A percentile compares a stretch with the other conserved stretches of the same genome.
These are phyloP conservation scores for Spermophilus dauricus DNA, from an alignment of 2,113 vertebrate genomes.

Conservation along the genomic window DNA sequence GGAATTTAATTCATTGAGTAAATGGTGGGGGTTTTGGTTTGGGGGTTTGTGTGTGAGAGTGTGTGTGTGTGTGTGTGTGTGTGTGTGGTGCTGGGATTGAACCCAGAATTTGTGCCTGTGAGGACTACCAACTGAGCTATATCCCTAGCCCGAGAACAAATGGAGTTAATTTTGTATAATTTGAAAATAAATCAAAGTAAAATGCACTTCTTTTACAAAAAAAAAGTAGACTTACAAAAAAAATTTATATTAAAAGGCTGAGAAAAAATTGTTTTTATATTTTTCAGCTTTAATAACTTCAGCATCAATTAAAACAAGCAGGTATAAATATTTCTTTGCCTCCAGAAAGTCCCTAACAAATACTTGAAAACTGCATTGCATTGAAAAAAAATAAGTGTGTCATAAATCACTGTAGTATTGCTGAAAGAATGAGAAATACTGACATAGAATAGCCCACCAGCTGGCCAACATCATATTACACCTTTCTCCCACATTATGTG, in stretches of 20 bases:
- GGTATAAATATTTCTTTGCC: background rate
- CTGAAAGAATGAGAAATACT: background rate
- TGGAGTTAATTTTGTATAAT: slow-evolving; percentile 16
- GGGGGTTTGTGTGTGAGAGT: too few relatives aligned
- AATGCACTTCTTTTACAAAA: background rate
- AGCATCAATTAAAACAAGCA: slow-evolving; percentile 39
- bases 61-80: too few relatives aligned
- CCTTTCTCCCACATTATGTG: background rate
- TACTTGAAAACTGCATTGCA: background rate
- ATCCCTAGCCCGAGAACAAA: background rate
- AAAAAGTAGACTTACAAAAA: background rate
- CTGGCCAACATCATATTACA: background rate
- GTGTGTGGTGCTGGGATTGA: too few relatives aligned
- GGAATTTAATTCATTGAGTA: slow-evolving; percentile 4
- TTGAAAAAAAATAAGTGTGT: background rate
- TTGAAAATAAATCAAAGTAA: slow-evolving; percentile 34
- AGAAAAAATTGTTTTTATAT: background rate
- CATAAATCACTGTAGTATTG: too few relatives aligned
- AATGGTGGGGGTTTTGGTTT: background rate
- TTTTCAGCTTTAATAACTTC: slow-evolving; percentile 33
- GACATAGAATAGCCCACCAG: accelerated
- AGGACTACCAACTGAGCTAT: too few relatives aligned
- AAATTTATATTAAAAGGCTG: background rate
- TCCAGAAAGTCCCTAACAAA: background rate
- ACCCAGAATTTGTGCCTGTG: too few relatives aligned